These are phyloP conservation scores for Chloebia gouldiae DNA, from an alignment of 2,113 vertebrate genomes.

Conservation along the genomic window DNA sequence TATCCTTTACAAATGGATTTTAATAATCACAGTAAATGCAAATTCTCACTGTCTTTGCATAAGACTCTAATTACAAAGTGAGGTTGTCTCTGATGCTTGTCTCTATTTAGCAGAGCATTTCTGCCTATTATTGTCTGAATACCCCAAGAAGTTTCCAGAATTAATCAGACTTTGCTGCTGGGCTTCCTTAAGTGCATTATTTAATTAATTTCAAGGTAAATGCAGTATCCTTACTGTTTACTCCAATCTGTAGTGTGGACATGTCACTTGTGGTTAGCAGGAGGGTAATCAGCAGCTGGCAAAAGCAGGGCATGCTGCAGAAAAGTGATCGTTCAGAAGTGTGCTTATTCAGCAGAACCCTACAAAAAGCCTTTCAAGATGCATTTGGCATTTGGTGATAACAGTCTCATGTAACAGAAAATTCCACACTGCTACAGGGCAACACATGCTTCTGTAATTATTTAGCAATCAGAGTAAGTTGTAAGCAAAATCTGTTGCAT, in stretches of 20 bases:
- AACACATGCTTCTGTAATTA: not conserved
- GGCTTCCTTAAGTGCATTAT: not conserved
- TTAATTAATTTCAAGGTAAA: not conserved
- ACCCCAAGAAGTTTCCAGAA: not conserved
- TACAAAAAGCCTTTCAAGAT: conserved; percentile 44
- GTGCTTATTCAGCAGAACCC: conserved; percentile 43
- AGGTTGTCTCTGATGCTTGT: not conserved
- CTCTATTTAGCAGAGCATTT: not conserved
- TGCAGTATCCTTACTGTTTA: not conserved
- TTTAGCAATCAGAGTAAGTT: conserved; percentile 10
- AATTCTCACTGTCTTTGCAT: not conserved
- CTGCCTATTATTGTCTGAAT: not conserved
- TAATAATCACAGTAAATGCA: not conserved
- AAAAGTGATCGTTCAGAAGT: not conserved
- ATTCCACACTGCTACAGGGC: conserved; percentile 34
- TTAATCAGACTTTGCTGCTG: not conserved
- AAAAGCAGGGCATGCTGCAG: not conserved
- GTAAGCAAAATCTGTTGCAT: conserved; percentile 35
- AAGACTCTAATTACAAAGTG: not conserved
- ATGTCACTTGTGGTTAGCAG: not conserved
- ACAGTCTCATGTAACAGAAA: conserved; percentile 20
- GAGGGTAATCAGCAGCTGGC: conserved; percentile 1
- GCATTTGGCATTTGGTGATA: conserved; percentile 23
- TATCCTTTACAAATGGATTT: not conserved
- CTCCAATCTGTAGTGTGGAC: not conserved